phyloP scores from a whole-genome alignment of 2,888 invertebrate genomes.

The Hermaeophaga mercurialis region DNA sequence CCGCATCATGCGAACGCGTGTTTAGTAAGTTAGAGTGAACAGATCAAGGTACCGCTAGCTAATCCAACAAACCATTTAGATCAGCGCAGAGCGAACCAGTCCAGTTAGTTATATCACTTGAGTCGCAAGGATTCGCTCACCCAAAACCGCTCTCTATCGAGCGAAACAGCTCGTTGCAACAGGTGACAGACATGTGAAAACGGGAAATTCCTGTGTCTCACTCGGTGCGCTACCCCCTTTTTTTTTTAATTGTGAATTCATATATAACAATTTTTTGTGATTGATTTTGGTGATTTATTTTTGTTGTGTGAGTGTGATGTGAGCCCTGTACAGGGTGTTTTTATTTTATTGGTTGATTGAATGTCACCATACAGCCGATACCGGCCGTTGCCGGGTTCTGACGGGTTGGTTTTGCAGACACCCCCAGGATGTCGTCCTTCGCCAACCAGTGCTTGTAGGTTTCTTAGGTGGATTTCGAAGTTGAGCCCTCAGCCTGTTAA shows the following conservation, averaged over 20 bases:
- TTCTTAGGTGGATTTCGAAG: conserved; percentile 62
- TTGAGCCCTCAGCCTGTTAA: conserved; percentile 61
- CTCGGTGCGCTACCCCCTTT: background rate
- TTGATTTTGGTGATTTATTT: conserved; percentile 1
- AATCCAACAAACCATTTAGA: conserved; percentile 17
- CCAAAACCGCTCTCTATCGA: conserved; percentile 6
- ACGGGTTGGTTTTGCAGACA: conserved; percentile 41
- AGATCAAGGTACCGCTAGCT: conserved; percentile 24
- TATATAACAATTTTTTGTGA: background rate
- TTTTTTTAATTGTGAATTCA: no score
- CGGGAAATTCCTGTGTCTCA: conserved; percentile 6
- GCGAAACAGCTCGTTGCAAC: conserved; percentile 31
- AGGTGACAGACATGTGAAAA: conserved; percentile 37
- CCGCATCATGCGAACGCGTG: conserved; percentile 4
- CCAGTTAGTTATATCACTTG: conserved; percentile 27
- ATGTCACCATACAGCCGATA: conserved; percentile 59
- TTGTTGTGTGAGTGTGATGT: conserved; percentile 29
- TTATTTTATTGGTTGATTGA: conserved; percentile 31
- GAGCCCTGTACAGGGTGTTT: conserved; percentile 24
- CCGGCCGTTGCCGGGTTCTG: conserved; percentile 54
- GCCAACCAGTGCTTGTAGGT: conserved; percentile 59
- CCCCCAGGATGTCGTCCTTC: conserved; percentile 46
- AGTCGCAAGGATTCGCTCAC: conserved; percentile 21
- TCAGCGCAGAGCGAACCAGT: background rate
- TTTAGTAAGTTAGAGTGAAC: conserved; percentile 13